phyloP scores from a whole-genome alignment of 2,888 invertebrate species.

The Xylota segnis region DNA sequence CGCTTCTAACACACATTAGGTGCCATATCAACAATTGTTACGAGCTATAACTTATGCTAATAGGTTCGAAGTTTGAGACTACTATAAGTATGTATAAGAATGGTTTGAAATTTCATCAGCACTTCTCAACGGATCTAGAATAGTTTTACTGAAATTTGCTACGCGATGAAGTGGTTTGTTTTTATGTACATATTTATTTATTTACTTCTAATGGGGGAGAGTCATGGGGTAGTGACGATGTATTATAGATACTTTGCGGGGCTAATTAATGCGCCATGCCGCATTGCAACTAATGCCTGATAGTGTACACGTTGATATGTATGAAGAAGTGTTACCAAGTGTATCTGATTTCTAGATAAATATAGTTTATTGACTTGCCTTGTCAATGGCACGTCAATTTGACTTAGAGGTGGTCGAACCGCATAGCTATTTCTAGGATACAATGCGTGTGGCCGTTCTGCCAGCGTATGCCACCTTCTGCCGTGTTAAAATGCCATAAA shows the following conservation, averaged over 20 bases:
- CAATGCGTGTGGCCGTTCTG: not conserved
- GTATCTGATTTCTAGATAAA: not conserved
- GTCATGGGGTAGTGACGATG: not conserved
- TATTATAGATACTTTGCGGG: not conserved
- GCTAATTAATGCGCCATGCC: not conserved
- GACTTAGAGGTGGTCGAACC: conserved; percentile 1
- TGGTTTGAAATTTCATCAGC: conserved; percentile 17
- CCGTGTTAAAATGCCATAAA: not conserved
- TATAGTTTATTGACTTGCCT: not conserved
- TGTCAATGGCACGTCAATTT: not conserved
- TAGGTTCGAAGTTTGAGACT: conserved; percentile 1
- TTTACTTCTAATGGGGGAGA: not conserved
- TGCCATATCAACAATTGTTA: not conserved
- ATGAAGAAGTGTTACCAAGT: not conserved
- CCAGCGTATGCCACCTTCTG: not conserved
- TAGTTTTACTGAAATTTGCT: not conserved
- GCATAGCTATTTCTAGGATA: not conserved
- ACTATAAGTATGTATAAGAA: not conserved
- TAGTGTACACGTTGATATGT: not conserved
- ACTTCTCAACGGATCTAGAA: not conserved
- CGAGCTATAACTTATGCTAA: conserved; percentile 5
- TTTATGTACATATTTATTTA: not conserved
- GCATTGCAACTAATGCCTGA: not conserved
- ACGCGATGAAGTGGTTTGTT: conserved; percentile 6
- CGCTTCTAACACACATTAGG: not conserved